These are phyloP conservation scores for Dasyprocta punctata DNA, from an alignment of 2,113 vertebrate genomes.

Conservation along the genomic window DNA sequence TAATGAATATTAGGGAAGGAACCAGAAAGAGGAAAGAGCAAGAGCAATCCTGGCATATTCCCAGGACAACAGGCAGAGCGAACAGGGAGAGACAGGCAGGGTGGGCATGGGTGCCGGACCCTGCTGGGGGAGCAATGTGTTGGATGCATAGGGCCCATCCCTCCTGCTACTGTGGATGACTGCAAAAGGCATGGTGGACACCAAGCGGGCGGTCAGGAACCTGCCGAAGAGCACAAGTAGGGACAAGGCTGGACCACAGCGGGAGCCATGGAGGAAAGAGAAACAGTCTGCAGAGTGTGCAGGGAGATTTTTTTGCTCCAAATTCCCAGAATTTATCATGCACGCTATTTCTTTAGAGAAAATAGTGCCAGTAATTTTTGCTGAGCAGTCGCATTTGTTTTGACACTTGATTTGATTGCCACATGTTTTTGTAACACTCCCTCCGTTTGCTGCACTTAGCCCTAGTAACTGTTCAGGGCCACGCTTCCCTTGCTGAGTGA, in stretches of 20 bases:
- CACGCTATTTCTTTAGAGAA: background rate
- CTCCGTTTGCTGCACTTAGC: background rate
- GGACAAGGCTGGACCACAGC: accelerated
- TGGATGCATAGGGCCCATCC: too few species aligned
- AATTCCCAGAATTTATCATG: background rate
- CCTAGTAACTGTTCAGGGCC: accelerated
- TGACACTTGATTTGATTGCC: background rate
- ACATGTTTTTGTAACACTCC: background rate
- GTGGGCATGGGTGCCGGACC: accelerated
- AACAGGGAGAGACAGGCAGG: background rate
- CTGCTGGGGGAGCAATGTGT: accelerated
- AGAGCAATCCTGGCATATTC: background rate
- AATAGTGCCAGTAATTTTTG: background rate
- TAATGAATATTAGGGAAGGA: too few species aligned
- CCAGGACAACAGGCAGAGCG: background rate
- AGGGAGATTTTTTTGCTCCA: accelerated
- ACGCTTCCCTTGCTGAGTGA: background rate
- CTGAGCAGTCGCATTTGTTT: background rate
- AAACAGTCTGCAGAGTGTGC: accelerated
- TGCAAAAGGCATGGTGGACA: background rate
- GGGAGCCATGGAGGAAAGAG: accelerated
- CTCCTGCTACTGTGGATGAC: background rate
- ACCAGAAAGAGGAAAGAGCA: background rate
- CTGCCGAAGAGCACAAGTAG: background rate
- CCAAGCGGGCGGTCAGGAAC: background rate